Evolutionary conservation across 2,113 vertebrate genomes (phyloP), one percentile per base, ranked within the genome.

Genomic region (Albula glossodonta): DNA sequence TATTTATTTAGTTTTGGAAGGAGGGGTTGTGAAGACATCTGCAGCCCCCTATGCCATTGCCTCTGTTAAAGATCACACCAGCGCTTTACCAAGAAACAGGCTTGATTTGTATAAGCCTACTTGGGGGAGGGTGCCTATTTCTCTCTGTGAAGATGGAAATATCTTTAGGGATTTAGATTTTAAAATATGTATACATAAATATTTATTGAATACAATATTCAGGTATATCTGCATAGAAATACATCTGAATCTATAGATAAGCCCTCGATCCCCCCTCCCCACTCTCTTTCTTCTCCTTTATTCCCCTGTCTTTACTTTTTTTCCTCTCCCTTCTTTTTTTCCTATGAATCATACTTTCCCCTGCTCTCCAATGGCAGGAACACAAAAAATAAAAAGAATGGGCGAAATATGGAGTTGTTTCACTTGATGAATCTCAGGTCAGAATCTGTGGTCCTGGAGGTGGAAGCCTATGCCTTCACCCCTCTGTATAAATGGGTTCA

Each of bases 381-480:
- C 86, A 85, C 78, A 57, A 89, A 66, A 60, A 87, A 66, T 19
- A 90, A 89, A 87, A 88, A 90, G 89, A 89, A 89, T 91, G 88
- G 85, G 81, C 89, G 79, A 90, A 80, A 87, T 90, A 87, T 89
- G 56, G 87, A 85, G 88, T 86, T 89, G 88, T 92, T 91, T 92
- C 22, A 87, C 90, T 87, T 92, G 88, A 90, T 2, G 86, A 91
- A 91, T 93, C 91, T 93, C 85, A 79, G 90, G 89, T 91, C 92
- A 93, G 91, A 92, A 89, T 94, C 83, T 89, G 90, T 90, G 91
- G 92, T 91, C 90, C 52, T 90, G 91, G 90, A 91, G 31, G 91
- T 88, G 92, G 86, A 87, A 90, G 83, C 83, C 88, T 79, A 51
- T 51, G 87, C 85, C 89, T 60, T 25, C 85, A 88, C 91, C 90